Evolutionary conservation across 1,140 invertebrate genomes (phyloP), one percentile per base, ranked within the genome.

Genomic region (Tetragnatha versicolor): DNA sequence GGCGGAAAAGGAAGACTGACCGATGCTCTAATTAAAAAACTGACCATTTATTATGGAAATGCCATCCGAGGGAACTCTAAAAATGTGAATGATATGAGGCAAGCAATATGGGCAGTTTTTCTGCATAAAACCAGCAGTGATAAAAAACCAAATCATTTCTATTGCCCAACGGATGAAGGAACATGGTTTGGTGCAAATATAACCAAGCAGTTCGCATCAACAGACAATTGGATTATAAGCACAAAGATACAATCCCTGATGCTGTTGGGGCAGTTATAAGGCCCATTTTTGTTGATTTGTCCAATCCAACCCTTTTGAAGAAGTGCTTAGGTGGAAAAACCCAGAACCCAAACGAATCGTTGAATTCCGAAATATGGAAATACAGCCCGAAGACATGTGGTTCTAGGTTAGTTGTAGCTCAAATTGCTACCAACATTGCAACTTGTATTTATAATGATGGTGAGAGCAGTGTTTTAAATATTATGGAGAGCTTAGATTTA

Each of bases 11-110:
- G 45, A 29, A n/a, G 42, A 2, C 27, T 47, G n/a, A 49, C 39
- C 4, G 20, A 47, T 31, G 45, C 4, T 17, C 22, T 3, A 49
- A 29, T 68, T 17, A 49, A 68, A 2, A 10, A 49, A 68, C 3
- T 68, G 2, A 47, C 20, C 2, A 68, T 49, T 29, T 68, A 68
- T 33, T 68, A 68, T 68, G 65, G 65, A 12, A 47, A 17, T 2
- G 65, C 45, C 25, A 68, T 68, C 25, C 2, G 65, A 25, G 49
- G 31, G 3, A 14, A 68, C 29, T 12, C 9, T 2, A 29, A 29
- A 9, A 20, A 7, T 29, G 39, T 68, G 5, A 47, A 45, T 31
- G 27, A 68, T 17, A 68, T 68, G 42, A 20, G 17, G 25, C 31
- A 68, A 31, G 39, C 2, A 10, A 14, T 39, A 10, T 63, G 60